Base-by-base conservation (phyloP, 2,888 invertebrate species). In the Drosophila kanekoi region DNA sequence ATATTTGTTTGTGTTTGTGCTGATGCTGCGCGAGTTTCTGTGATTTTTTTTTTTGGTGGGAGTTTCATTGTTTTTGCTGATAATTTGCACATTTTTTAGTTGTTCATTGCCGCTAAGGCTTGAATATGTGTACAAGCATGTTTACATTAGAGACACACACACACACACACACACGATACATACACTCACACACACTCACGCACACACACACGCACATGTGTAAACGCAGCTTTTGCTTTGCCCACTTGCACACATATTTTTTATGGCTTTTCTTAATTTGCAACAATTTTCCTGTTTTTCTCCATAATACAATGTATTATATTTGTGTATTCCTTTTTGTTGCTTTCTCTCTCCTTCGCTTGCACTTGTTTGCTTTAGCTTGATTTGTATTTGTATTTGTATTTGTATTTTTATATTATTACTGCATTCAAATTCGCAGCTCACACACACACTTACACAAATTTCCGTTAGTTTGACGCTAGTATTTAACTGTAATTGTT, bases 381-480 rank as follows among this genome's bases (percentile, higher is more conserved):
- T 16, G 37, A 28, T n/a, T 58, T 67, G 14, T 40, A 40, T 64
- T 10, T 64, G 47, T 51, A 52, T 64, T 10, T 64, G 47, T 51
- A 52, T 20, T 52, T 8, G 52, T 51, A 52, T 64, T 33, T 54
- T 52, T 49, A 58, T 64, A 49, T 59, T 52, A 64, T 59, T 65
- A 54, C 54, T 70, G 61, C 54, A 62, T 71, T 79, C 67, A 62
- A 77, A 77, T 81, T 76, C 62, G 60, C 65, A 44, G 60, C 66
- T 61, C 56, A 33, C 58, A 61, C 44, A 62, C 45, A 59, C 61
- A 52, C 56, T 70, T 52, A 76, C 75, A 79, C 85, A 82, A 72
- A 64, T 73, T 79, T 72, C 77, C 79, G 85, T 85, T 84, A 85
- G 76, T 66, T 80, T 76, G 64, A 59, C 56, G 58, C 18, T 71